These are phyloP conservation scores for Porites evermanni DNA, from an alignment of 92 coral and sea anemone genomes.

Conservation along the genomic window DNA sequence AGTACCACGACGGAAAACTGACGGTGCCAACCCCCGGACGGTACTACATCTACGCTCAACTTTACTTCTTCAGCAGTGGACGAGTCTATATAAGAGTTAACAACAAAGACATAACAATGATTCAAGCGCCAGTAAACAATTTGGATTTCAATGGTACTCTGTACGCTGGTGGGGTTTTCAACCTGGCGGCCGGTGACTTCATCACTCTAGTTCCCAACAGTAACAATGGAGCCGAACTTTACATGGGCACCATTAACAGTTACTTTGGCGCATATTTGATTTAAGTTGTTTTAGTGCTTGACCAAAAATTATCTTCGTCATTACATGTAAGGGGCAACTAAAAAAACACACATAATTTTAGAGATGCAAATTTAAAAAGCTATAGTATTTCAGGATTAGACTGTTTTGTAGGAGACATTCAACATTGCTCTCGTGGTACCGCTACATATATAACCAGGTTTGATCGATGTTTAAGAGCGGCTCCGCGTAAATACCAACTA, in stretches of 20 bases:
- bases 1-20: neutral
- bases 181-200: too few species aligned
- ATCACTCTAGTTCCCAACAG: neutral
- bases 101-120: neutral
- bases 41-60: conserved; percentile 2
- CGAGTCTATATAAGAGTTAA: neutral
- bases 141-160: too few species aligned
- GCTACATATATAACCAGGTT: neutral
- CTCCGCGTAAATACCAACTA: too few species aligned
- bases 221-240: neutral
- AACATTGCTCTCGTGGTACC: too few species aligned
- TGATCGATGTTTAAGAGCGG: too few species aligned
- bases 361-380: too few species aligned
- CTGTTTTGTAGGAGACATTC: too few species aligned
- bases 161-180: too few species aligned
- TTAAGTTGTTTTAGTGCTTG: too few species aligned
- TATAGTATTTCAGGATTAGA: neutral
- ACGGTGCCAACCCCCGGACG: neutral
- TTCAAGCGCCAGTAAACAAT: too few species aligned
- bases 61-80: neutral
- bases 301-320: neutral
- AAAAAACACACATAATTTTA: neutral
- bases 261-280: neutral
- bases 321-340: neutral
- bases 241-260: neutral